phyloP scores from a whole-genome alignment of 2,888 invertebrate genomes.

The Noctua comes region DNA sequence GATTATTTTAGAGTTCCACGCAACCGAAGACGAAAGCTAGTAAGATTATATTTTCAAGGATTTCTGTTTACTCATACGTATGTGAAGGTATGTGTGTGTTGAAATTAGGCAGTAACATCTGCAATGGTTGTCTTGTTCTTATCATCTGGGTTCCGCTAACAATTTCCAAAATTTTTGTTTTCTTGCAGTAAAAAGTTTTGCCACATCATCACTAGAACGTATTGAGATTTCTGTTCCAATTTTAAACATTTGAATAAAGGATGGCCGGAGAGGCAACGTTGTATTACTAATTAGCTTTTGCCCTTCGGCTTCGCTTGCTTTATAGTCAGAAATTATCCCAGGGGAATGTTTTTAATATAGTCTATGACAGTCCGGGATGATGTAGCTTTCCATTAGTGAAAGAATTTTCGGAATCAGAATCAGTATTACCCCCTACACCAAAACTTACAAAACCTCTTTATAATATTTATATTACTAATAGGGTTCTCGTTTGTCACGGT shows the following conservation, averaged over 20 bases:
- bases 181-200: constrained; percentile 18
- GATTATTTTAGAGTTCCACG: not conserved
- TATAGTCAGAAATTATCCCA: not conserved
- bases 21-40: not conserved
- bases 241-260: constrained; percentile 27
- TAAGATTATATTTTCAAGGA: constrained; percentile 53
- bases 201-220: constrained; percentile 13
- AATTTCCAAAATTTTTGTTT: not conserved
- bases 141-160: constrained; percentile 48
- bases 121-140: constrained; percentile 41
- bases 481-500: constrained; percentile 62
- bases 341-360: not conserved
- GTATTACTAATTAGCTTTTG: constrained; percentile 42
- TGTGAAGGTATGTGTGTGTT: constrained; percentile 41
- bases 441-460: not conserved
- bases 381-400: not conserved
- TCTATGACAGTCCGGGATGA: not conserved
- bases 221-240: constrained; percentile 26
- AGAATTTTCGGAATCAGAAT: not conserved
- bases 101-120: constrained; percentile 59
- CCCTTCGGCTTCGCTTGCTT: not conserved
- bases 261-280: constrained; percentile 40
- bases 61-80: constrained; percentile 57
- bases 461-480: constrained; percentile 23
- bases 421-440: not conserved